These are phyloP conservation scores for Oceanodroma leucorhoa DNA, from an alignment of 2,797 vertebrate species.

Conservation along the genomic window DNA sequence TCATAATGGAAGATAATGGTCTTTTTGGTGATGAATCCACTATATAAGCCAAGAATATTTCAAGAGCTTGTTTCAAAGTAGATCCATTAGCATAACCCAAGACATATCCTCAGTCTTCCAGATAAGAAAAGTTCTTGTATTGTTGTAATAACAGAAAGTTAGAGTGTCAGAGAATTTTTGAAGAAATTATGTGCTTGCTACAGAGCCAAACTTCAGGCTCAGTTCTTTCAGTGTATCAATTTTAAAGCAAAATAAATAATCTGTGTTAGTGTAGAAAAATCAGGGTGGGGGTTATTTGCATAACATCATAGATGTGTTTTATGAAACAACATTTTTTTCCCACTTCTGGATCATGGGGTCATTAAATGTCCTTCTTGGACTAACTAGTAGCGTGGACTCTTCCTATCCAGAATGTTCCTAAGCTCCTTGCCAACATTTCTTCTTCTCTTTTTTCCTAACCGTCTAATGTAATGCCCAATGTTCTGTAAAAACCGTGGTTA, in stretches of 20 bases:
- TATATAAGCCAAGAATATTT: slow-evolving; percentile 48
- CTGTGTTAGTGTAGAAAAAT: neutral
- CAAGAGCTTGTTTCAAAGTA: slow-evolving; percentile 28
- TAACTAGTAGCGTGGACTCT: neutral
- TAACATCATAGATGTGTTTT: neutral
- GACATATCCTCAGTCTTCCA: neutral
- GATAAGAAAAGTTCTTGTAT: slow-evolving; percentile 1
- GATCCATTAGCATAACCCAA: slow-evolving; percentile 26
- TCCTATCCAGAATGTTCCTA: neutral
- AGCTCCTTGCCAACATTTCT: neutral
- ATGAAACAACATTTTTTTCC: neutral
- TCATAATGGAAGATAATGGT: slow-evolving; percentile 44
- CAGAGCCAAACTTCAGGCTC: neutral
- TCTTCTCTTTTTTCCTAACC: neutral
- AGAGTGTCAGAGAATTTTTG: neutral
- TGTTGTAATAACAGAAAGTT: neutral
- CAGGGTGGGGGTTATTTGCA: neutral
- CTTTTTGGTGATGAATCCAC: slow-evolving; percentile 47
- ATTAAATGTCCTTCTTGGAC: neutral
- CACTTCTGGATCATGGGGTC: neutral
- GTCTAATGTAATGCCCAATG: neutral
- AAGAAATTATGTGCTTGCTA: neutral
- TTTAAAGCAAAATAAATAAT: neutral
- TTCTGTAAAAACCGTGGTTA: neutral
- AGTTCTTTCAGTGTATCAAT: neutral